These are phyloP conservation scores for Heteropelma amictum DNA, from an alignment of 2,888 invertebrate genomes.

Conservation along the genomic window DNA sequence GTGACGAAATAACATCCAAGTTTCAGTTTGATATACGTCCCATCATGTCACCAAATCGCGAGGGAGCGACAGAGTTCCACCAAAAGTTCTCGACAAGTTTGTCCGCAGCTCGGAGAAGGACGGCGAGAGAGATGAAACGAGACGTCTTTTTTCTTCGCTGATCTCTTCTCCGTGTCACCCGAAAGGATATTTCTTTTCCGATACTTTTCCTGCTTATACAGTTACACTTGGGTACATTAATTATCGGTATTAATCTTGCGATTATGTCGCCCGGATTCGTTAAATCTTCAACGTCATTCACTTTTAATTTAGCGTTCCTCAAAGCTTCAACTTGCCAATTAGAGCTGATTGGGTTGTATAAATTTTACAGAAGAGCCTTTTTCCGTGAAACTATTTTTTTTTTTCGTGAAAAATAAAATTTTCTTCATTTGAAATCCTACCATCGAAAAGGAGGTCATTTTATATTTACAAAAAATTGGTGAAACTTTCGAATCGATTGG, in stretches of 20 bases:
- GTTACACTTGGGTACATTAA: neutral
- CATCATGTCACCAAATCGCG: slow-evolving; percentile 61
- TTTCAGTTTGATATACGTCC: slow-evolving; percentile 44
- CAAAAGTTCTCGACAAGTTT: slow-evolving; percentile 63
- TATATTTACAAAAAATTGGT: no score
- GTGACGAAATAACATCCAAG: slow-evolving; percentile 26
- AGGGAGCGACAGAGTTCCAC: slow-evolving; percentile 64
- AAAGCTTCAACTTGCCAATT: no score
- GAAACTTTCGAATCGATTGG: no score
- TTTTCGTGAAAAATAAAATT: no score
- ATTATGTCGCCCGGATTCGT: no score
- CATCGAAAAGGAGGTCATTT: no score
- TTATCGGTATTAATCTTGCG: neutral
- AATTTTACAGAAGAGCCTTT: no score
- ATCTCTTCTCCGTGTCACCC: neutral
- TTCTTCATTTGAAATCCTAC: no score
- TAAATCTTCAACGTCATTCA: no score
- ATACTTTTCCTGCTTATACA: neutral
- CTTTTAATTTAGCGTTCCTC: no score
- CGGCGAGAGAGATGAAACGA: slow-evolving; percentile 4
- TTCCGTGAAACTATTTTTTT: no score
- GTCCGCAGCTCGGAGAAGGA: slow-evolving; percentile 6
- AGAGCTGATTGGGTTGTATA: no score
- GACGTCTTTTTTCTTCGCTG: neutral
- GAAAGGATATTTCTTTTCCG: neutral